These are phyloP conservation scores for Myioborus melanocephalus DNA, from an alignment of 2,797 vertebrate genomes.

Conservation along the genomic window DNA sequence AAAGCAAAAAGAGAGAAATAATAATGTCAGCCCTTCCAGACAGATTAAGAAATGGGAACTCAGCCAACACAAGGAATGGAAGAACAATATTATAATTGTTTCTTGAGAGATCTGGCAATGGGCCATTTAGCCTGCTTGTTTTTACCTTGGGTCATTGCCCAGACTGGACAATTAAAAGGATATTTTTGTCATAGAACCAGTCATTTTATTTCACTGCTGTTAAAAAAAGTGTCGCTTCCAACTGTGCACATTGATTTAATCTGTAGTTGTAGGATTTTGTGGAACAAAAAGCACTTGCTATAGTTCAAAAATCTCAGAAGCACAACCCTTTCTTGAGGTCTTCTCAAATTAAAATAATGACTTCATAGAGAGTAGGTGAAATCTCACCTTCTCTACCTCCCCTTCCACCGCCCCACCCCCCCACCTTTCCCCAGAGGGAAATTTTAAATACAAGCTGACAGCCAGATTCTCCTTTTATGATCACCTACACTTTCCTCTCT, in stretches of 20 bases:
- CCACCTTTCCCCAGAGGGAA: background rate
- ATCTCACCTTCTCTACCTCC: background rate
- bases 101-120: constrained; percentile 64
- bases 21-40: constrained; percentile 33
- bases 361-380: background rate
- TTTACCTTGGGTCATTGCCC: constrained; percentile 69
- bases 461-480: background rate
- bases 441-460: background rate
- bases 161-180: constrained; percentile 72
- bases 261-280: constrained; percentile 14
- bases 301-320: background rate
- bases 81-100: constrained; percentile 64
- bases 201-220: constrained; percentile 55
- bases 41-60: constrained; percentile 66
- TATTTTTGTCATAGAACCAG: constrained; percentile 58
- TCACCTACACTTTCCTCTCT: background rate
- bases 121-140: constrained; percentile 66
- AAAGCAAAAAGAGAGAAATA: constrained; percentile 59
- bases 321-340: background rate
- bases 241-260: constrained; percentile 25
- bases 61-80: constrained; percentile 51
- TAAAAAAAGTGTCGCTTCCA: constrained; percentile 54
- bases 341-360: background rate
- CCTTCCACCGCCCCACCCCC: background rate
- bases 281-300: constrained; percentile 2